Evolutionary conservation across 2,113 vertebrate species (phyloP).

Genomic region (Podocnemis expansa): DNA sequence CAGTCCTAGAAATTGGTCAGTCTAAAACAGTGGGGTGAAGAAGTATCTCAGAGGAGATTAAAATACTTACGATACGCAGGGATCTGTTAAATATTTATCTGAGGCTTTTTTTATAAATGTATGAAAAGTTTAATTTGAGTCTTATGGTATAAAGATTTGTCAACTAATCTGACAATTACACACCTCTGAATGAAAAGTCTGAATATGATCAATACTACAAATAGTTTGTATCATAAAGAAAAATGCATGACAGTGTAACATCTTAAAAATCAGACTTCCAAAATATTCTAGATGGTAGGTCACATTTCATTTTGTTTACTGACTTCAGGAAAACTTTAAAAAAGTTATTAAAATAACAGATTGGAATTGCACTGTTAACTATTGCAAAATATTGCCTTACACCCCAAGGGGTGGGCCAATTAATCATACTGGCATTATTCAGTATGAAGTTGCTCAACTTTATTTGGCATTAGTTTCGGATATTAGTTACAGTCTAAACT

Average conservation of each 20-base stretch:
- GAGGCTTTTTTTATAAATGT: background rate
- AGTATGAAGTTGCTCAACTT: background rate
- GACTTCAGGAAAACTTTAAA: background rate
- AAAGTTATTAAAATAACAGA: conserved; percentile 13
- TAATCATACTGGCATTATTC: conserved; percentile 67
- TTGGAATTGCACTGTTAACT: conserved; percentile 33
- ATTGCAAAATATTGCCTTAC: conserved; percentile 50
- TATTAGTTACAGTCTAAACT: conserved; percentile 30
- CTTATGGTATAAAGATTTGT: conserved; percentile 55
- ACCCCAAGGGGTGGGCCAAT: conserved; percentile 43
- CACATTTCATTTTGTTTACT: background rate
- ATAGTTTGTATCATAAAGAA: conserved; percentile 25
- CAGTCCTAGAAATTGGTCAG: background rate
- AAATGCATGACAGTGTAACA: background rate
- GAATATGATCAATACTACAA: conserved; percentile 47
- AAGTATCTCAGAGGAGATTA: conserved; percentile 9
- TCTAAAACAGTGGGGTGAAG: background rate
- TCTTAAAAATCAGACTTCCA: background rate
- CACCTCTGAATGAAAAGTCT: conserved; percentile 44
- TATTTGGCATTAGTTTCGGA: conserved; percentile 30
- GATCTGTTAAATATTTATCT: conserved; percentile 47
- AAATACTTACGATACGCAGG: background rate
- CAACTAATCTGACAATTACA: conserved; percentile 43
- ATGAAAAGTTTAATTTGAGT: conserved; percentile 59
- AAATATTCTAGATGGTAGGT: background rate